phyloP scores from a whole-genome alignment of 2,113 vertebrate genomes.

The Arvicanthis niloticus region DNA sequence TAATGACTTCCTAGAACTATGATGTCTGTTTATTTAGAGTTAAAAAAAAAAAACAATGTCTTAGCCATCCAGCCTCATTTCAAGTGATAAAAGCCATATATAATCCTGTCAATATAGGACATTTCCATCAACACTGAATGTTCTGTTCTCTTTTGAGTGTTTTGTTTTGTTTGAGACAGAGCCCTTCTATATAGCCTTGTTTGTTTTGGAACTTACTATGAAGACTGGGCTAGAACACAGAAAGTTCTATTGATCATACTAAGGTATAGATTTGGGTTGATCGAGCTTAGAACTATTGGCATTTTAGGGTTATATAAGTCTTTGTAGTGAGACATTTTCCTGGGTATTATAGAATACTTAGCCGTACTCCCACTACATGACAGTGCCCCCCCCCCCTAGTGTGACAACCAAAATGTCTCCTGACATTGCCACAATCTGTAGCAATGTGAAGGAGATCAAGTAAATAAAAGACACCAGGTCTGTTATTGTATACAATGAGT shows the following conservation, averaged over 20 bases:
- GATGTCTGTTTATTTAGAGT: not conserved
- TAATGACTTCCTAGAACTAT: not conserved
- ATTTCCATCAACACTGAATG: conserved; percentile 25
- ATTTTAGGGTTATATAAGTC: not conserved
- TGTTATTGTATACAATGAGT: not conserved
- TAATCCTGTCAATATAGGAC: not conserved
- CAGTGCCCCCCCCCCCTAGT: not conserved
- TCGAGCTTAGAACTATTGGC: not conserved
- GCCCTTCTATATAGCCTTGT: not conserved
- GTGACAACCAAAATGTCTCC: conserved; percentile 24
- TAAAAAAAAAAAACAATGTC: conserved; percentile 38
- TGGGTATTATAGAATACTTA: not conserved
- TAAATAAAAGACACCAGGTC: conserved; percentile 1
- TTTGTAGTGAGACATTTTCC: not conserved
- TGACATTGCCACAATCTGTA: not conserved
- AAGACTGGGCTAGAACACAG: not conserved
- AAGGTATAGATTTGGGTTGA: not conserved
- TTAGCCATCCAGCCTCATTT: not conserved
- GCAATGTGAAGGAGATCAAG: not conserved
- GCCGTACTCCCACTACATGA: not conserved
- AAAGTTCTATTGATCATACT: not conserved
- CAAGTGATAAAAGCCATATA: not conserved
- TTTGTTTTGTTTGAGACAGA: not conserved
- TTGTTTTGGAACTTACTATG: not conserved
- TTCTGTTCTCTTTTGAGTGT: not conserved